Percentiles rank a stretch among this genome's conserved stretches.
These are phyloP conservation scores for Chrysocyon brachyurus DNA, from an alignment of 2,797 vertebrate species.

Conservation along the genomic window DNA sequence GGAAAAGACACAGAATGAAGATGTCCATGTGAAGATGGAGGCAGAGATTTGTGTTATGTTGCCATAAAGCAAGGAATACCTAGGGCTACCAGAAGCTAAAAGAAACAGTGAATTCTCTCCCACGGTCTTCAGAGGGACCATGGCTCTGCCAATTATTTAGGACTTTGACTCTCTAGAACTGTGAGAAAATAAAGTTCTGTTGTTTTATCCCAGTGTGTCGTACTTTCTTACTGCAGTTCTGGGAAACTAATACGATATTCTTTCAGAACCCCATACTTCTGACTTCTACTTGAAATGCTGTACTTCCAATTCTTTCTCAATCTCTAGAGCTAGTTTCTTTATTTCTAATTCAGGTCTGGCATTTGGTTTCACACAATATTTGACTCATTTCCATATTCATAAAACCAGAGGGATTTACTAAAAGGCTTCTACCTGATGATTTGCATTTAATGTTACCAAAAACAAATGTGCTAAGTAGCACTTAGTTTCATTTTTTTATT, in stretches of 20 bases:
- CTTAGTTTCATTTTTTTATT: constrained; percentile 57
- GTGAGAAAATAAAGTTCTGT: background rate
- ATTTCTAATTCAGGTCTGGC: background rate
- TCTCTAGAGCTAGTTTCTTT: background rate
- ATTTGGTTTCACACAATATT: constrained; percentile 17
- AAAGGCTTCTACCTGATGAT: background rate
- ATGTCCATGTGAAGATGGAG: background rate
- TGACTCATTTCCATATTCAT: background rate
- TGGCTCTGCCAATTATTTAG: background rate
- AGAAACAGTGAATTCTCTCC: background rate
- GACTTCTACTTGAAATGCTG: background rate
- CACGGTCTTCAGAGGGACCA: background rate
- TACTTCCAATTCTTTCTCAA: background rate
- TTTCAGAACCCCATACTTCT: background rate
- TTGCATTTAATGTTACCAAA: constrained; percentile 57
- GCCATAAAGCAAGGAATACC: background rate
- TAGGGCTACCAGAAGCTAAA: background rate
- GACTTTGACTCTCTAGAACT: background rate
- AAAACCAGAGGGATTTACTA: constrained; percentile 50
- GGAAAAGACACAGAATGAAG: background rate
- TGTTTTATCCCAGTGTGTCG: background rate
- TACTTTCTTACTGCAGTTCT: background rate
- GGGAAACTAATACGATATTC: background rate
- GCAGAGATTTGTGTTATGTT: background rate
- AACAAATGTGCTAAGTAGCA: constrained; percentile 21